Conservation (phyloP, 2,888 invertebrate genomes). For the Platycheirus albimanus region DNA sequence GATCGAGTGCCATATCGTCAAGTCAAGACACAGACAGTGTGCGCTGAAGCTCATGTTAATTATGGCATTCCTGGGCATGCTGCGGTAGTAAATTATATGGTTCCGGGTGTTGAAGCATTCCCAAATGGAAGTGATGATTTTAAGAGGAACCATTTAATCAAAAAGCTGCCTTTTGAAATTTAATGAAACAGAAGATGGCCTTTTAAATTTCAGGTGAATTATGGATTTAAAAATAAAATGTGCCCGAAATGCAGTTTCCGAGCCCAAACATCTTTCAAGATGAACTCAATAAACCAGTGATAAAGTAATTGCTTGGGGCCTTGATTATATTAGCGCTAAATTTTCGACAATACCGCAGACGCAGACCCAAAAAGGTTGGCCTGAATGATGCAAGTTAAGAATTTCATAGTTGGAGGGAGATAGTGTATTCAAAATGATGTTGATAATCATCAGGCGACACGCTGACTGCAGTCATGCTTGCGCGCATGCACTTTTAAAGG, state of each 20-base stretch:
- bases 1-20: conserved; percentile 20
- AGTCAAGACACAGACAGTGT: too few species aligned
- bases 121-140: conserved; percentile 3
- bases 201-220: conserved; percentile 3
- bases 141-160: neutral
- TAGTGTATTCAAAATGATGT: conserved; percentile 20
- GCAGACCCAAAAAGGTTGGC: conserved; percentile 20
- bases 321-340: conserved; percentile 3
- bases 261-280: neutral
- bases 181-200: too few species aligned
- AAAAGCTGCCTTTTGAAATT: too few species aligned
- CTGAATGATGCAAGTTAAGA: conserved; percentile 35
- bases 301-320: conserved; percentile 8
- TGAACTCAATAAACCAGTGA: conserved; percentile 31
- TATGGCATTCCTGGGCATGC: conserved; percentile 28
- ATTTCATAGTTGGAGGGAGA: conserved; percentile 34
- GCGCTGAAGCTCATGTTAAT: conserved; percentile 40
- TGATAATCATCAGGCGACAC: conserved; percentile 15
- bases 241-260: neutral
- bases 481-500: conserved; percentile 9
- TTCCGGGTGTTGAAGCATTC: conserved; percentile 3
- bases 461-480: conserved; percentile 40
- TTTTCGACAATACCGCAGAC: conserved; percentile 3
- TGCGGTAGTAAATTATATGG: conserved; percentile 37
- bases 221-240: neutral